Evolutionary conservation across 2,113 vertebrate genomes (phyloP).

Genomic region (Dendropsophus ebraccatus): DNA sequence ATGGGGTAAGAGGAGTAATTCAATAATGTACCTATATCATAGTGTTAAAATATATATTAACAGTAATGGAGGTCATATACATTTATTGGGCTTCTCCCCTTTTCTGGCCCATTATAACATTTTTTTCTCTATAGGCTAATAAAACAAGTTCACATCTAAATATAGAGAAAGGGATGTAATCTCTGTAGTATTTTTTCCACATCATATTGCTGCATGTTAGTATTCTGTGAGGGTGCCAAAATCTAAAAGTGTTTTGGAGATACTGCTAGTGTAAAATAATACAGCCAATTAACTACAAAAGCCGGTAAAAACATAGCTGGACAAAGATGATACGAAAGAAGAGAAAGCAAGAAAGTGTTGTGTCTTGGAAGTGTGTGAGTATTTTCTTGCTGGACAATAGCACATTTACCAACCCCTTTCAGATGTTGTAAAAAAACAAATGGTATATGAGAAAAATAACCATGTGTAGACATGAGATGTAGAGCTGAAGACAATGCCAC

Average conservation of each 20-base stretch:
- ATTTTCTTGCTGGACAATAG: conserved; percentile 1
- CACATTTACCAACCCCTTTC: background rate
- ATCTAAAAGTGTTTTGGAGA: conserved; percentile 25
- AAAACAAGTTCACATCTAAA: background rate
- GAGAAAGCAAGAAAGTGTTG: conserved; percentile 3
- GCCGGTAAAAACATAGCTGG: conserved; percentile 32
- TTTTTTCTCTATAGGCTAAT: background rate
- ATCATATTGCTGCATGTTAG: conserved; percentile 7
- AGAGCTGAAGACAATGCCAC: background rate
- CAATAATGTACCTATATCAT: no score
- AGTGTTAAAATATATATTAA: no score
- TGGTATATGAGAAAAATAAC: conserved; percentile 9
- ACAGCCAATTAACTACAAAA: conserved; percentile 40
- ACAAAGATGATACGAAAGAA: conserved; percentile 13
- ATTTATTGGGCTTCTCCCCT: no score
- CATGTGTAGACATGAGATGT: conserved; percentile 3
- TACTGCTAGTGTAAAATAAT: conserved; percentile 24
- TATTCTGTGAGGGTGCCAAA: conserved; percentile 10
- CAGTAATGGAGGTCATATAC: no score
- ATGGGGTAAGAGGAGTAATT: no score
- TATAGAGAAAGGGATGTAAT: background rate
- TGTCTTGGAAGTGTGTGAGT: conserved; percentile 20
- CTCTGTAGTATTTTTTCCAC: conserved; percentile 12
- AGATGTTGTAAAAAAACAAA: background rate
- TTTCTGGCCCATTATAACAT: background rate